phyloP scores from a whole-genome alignment of 2,888 invertebrate genomes.

The Incurvaria masculella region DNA sequence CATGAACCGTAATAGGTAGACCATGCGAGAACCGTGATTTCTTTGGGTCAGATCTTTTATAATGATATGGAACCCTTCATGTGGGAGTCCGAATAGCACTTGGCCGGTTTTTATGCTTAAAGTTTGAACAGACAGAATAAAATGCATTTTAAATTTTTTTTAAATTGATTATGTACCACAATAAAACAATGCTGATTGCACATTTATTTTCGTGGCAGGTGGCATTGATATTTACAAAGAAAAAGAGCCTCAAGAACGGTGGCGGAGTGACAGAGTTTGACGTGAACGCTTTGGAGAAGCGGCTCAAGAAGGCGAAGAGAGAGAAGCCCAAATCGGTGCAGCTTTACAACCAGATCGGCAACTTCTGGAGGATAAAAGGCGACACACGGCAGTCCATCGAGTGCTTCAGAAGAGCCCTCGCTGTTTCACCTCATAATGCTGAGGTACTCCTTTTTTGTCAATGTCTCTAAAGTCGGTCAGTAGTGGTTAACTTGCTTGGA shows the following conservation, averaged over 20 bases:
- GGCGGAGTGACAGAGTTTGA: slow-evolving; percentile 64
- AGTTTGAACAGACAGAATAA: no score
- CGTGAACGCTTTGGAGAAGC: slow-evolving; percentile 69
- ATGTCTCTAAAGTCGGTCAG: no score
- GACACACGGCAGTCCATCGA: slow-evolving; percentile 85
- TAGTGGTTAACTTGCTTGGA: neutral
- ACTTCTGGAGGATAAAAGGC: slow-evolving; percentile 88
- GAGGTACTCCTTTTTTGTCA: slow-evolving; percentile 50
- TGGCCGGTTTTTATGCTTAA: no score
- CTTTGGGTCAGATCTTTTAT: no score
- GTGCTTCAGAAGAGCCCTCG: slow-evolving; percentile 82
- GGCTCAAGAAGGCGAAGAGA: slow-evolving; percentile 72
- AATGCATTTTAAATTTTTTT: no score
- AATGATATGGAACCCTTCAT: no score
- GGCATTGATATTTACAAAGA: slow-evolving; percentile 72
- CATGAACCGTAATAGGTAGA: no score
- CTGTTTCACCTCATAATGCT: slow-evolving; percentile 83
- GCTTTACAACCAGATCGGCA: slow-evolving; percentile 87
- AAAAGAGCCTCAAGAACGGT: slow-evolving; percentile 56
- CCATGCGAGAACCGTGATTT: no score
- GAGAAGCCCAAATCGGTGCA: slow-evolving; percentile 84
- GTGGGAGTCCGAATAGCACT: no score
- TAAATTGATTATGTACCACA: neutral
- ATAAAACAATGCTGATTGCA: no score
- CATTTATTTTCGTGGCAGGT: slow-evolving; percentile 40